These are phyloP conservation scores for Drosophila insularis DNA, from an alignment of 1,140 invertebrate species.

Conservation along the genomic window DNA sequence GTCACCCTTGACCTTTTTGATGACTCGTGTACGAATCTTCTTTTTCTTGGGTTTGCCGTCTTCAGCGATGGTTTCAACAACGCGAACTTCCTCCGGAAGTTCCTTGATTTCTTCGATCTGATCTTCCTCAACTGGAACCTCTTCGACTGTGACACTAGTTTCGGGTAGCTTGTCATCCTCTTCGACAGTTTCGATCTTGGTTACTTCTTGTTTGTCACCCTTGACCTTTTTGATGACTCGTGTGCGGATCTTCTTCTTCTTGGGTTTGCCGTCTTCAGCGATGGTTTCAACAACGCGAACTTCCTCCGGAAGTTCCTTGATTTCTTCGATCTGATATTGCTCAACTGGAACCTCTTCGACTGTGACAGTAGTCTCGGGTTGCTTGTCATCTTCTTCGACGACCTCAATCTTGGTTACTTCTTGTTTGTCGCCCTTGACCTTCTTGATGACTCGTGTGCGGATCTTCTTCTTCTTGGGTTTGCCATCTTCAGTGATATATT, in stretches of 20 bases:
- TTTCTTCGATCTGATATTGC: too few relatives aligned
- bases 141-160: slow-evolving; percentile 59
- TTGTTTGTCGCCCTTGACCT: too few relatives aligned
- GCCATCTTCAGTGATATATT: too few relatives aligned
- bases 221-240: slow-evolving; percentile 65
- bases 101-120: slow-evolving; percentile 24
- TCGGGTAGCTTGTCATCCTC: slow-evolving; percentile 75
- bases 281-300: slow-evolving; percentile 25
- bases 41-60: neutral
- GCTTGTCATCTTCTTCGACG: too few relatives aligned
- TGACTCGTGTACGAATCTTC: neutral
- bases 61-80: neutral
- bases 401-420: too few relatives aligned
- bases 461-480: too few relatives aligned
- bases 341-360: too few relatives aligned
- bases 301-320: too few relatives aligned
- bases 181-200: slow-evolving; percentile 64
- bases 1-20: too few relatives aligned
- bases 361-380: too few relatives aligned
- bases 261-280: slow-evolving; percentile 24
- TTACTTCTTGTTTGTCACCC: slow-evolving; percentile 59
- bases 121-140: slow-evolving; percentile 18
- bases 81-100: neutral
- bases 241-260: slow-evolving; percentile 48
- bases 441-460: too few relatives aligned